Evolutionary conservation across 1,140 invertebrate genomes (phyloP).

Genomic region (Drosophila bifasciata): DNA sequence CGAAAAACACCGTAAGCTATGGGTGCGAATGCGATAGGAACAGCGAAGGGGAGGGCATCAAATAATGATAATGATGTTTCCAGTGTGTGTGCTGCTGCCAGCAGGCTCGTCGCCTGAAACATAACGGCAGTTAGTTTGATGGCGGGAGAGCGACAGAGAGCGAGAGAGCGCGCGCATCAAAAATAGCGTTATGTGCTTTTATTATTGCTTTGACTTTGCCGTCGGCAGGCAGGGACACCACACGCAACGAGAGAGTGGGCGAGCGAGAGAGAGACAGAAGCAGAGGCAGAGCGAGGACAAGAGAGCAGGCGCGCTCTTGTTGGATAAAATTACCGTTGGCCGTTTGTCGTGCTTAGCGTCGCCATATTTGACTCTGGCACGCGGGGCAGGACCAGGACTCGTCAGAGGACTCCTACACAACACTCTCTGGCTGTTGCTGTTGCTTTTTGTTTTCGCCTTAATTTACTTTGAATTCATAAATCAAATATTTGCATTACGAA

Average conservation of each 20-base stretch:
- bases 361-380: slow-evolving; percentile 29
- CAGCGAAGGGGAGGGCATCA: slow-evolving; percentile 38
- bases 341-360: slow-evolving; percentile 28
- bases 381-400: too few species aligned
- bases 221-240: slow-evolving; percentile 39
- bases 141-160: slow-evolving; percentile 58
- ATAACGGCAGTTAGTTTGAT: slow-evolving; percentile 56
- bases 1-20: slow-evolving; percentile 42
- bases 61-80: slow-evolving; percentile 70
- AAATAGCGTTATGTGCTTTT: slow-evolving; percentile 41
- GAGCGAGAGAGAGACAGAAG: slow-evolving; percentile 20
- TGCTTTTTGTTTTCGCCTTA: slow-evolving; percentile 72
- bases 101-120: slow-evolving; percentile 27
- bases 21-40: slow-evolving; percentile 17
- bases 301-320: slow-evolving; percentile 32
- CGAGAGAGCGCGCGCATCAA: slow-evolving; percentile 56
- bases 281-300: slow-evolving; percentile 4
- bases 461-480: slow-evolving; percentile 79
- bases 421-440: slow-evolving; percentile 33
- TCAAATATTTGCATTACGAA: slow-evolving; percentile 84
- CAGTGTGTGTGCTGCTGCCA: slow-evolving; percentile 4
- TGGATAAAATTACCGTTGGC: slow-evolving; percentile 38
- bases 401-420: not conserved
- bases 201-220: slow-evolving; percentile 56
- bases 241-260: slow-evolving; percentile 29